A percentile compares a stretch with the other conserved stretches of the same genome.
These are phyloP conservation scores for Hyles euphorbiae DNA, from an alignment of 1,140 invertebrate species.

Conservation along the genomic window DNA sequence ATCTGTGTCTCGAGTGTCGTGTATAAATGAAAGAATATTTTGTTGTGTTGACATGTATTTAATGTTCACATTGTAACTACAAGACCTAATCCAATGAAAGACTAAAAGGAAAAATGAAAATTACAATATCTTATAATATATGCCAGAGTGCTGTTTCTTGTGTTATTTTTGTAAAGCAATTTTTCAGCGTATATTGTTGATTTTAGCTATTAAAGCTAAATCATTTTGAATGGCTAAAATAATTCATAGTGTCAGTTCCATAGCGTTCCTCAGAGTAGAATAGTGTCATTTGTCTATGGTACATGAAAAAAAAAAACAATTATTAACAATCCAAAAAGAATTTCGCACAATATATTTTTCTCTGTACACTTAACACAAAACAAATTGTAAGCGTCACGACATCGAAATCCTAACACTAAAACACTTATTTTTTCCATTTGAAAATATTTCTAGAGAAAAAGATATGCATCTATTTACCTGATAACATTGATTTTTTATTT, in stretches of 20 bases:
- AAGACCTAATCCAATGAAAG: constrained; percentile 62
- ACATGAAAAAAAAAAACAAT: constrained; percentile 1
- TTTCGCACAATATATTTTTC: too few species aligned
- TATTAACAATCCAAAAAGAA: too few species aligned
- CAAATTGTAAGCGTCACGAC: constrained; percentile 46
- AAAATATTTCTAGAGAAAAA: constrained; percentile 71
- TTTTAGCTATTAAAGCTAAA: background rate
- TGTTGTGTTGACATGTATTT: constrained; percentile 73
- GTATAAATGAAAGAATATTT: constrained; percentile 69
- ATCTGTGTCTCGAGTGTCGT: constrained; percentile 19
- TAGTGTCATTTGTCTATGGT: constrained; percentile 23
- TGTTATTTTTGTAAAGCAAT: constrained; percentile 24
- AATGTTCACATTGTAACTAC: constrained; percentile 71
- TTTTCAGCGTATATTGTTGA: constrained; percentile 9
- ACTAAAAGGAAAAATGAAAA: constrained; percentile 50
- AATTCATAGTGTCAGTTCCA: constrained; percentile 8
- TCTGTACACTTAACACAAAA: too few species aligned
- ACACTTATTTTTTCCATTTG: constrained; percentile 60
- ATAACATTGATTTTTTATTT: constrained; percentile 43
- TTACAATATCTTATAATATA: constrained; percentile 50
- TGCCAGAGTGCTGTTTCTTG: constrained; percentile 44
- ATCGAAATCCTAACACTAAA: constrained; percentile 61
- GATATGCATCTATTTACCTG: constrained; percentile 72
- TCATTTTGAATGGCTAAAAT: constrained; percentile 16
- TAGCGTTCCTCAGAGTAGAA: constrained; percentile 17